phyloP scores from a whole-genome alignment of 2,888 invertebrate genomes.

The Leucophora obtusa region DNA sequence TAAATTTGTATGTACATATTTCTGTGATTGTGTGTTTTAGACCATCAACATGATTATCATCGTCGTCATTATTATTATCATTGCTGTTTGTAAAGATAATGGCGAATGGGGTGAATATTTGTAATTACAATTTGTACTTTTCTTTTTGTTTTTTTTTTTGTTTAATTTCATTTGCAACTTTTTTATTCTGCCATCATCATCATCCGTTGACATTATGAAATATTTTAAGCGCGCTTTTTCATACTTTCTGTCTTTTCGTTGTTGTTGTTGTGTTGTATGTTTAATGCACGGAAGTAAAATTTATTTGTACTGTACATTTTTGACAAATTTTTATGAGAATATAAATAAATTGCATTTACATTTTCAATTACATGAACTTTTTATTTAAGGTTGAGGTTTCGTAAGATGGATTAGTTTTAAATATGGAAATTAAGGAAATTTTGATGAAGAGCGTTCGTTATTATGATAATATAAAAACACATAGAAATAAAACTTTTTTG shows the following conservation, averaged over 20 bases:
- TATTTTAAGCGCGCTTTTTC: slow-evolving; percentile 56
- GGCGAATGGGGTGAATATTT: slow-evolving; percentile 59
- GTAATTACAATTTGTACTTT: slow-evolving; percentile 43
- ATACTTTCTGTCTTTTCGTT: slow-evolving; percentile 25
- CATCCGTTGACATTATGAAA: slow-evolving; percentile 63
- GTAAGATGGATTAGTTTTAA: background rate
- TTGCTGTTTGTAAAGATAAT: slow-evolving; percentile 26
- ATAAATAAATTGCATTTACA: slow-evolving; percentile 55
- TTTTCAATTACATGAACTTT: slow-evolving; percentile 55
- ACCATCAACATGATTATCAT: slow-evolving; percentile 51
- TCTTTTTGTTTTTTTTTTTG: slow-evolving; percentile 2
- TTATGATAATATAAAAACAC: too few relatives aligned
- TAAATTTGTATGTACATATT: slow-evolving; percentile 38
- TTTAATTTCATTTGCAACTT: slow-evolving; percentile 42
- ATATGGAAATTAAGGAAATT: background rate
- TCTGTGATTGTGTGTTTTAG: slow-evolving; percentile 55
- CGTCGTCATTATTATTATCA: slow-evolving; percentile 34
- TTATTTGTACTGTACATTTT: slow-evolving; percentile 50
- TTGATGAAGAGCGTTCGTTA: too few relatives aligned
- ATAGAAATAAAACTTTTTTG: too few relatives aligned
- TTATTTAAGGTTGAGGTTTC: slow-evolving; percentile 23
- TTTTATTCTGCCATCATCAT: slow-evolving; percentile 48
- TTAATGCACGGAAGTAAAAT: slow-evolving; percentile 49
- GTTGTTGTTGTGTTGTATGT: slow-evolving; percentile 15
- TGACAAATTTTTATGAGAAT: slow-evolving; percentile 61